A percentile compares a stretch with the other conserved stretches of the same genome.
Evolutionary conservation across 2,113 vertebrate genomes (phyloP).

Genomic region (Mustela nigripes): DNA sequence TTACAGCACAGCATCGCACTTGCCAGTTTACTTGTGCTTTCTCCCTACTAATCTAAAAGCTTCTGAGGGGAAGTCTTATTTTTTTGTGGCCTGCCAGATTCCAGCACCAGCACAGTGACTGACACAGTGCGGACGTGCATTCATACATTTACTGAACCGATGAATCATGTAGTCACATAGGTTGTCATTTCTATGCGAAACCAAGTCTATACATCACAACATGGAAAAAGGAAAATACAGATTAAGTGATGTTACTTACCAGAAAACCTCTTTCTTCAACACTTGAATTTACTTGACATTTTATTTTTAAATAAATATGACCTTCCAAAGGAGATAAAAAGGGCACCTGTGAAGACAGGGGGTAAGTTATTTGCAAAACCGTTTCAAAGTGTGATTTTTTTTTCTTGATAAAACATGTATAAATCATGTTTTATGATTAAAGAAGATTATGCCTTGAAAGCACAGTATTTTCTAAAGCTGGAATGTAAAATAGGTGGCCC

Average conservation of each 20-base stretch:
- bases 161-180: not conserved
- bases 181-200: not conserved
- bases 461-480: slow-evolving; percentile 49
- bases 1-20: rapidly evolving
- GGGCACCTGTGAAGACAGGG: slow-evolving; percentile 90
- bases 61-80: not conserved
- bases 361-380: slow-evolving; percentile 55
- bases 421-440: slow-evolving; percentile 22
- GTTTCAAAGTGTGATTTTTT: slow-evolving; percentile 14
- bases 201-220: not conserved
- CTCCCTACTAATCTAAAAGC: not conserved
- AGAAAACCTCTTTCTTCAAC: slow-evolving; percentile 96
- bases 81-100: not conserved
- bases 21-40: not conserved
- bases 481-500: not conserved
- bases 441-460: slow-evolving; percentile 53
- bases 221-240: not conserved
- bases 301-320: slow-evolving; percentile 94
- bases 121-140: not conserved
- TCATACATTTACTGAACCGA: not conserved
- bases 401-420: slow-evolving; percentile 42
- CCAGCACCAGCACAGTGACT: not conserved
- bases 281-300: slow-evolving; percentile 94
- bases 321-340: slow-evolving; percentile 97
- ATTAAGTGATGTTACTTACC: slow-evolving; percentile 88